Evolutionary conservation across 2,797 vertebrate species (phyloP), one percentile per base, ranked within the genome.

Genomic region (Ctenopoma kingsleyae): DNA sequence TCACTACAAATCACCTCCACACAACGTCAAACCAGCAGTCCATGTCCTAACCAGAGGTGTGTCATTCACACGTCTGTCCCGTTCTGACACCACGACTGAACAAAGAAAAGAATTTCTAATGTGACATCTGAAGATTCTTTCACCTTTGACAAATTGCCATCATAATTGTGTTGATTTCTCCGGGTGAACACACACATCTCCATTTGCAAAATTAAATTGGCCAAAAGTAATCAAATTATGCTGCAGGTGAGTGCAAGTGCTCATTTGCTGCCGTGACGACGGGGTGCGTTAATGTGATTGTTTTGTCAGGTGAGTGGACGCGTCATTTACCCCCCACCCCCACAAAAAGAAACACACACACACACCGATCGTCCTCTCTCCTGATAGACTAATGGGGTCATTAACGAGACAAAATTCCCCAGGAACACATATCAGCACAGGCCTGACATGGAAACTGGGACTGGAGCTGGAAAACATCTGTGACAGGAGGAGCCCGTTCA

Each of bases 141-240:
- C 68, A 68, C 75, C 50, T 85, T 58, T 83, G 85, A 87, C 73
- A 87, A 88, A 88, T 68, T 81, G 58, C 52, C 74, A 2, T 70
- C 49, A 47, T 82, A 69, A 87, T 76, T 82, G 63, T 81, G 75
- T 85, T 73, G 76, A 74, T 87, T 82, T 74, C 82, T 73, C 59
- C 17, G 49, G 78, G 66, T 83, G 87, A 84, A 48, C 51, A 23
- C 60, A 50, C 83, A 52, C 70, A 17, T 82, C 76, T 89, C 81
- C 76, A 78, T 87, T 85, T 85, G 78, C 77, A 25, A 85, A 86
- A 90, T 84, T 74, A 85, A 90, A 87, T 89, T 84, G 80, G 71
- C 89, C 89, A 90, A 89, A 86, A 87, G 80, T 90, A 92, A 92
- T 91, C 77, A 87, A 90, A 89, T 89, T 56, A 89, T 51, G 40